These are phyloP conservation scores for Emys orbicularis DNA, from an alignment of 2,797 vertebrate genomes.

Conservation along the genomic window DNA sequence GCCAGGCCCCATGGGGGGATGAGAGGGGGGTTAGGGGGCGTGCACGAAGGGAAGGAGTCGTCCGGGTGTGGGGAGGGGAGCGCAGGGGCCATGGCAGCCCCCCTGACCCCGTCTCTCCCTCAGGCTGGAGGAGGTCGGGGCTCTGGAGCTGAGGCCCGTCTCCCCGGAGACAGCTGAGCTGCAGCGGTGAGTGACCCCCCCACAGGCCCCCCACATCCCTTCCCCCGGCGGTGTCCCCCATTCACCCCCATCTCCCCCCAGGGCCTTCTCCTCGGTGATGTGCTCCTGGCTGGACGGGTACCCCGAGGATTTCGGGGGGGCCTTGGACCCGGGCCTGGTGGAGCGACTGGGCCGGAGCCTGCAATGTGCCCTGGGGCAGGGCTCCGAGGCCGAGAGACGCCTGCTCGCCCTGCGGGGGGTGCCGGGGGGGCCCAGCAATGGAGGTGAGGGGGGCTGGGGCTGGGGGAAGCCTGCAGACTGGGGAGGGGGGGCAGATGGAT, in stretches of 20 bases:
- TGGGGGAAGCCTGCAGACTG: constrained; percentile 36
- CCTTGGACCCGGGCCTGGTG: constrained; percentile 83
- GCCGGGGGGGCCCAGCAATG: no score
- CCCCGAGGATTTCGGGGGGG: constrained; percentile 87
- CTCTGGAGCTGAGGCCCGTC: neutral
- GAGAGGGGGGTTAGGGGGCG: neutral
- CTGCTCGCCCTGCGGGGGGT: constrained; percentile 41
- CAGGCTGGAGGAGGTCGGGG: constrained; percentile 19
- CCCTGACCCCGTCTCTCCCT: neutral
- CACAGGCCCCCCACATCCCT: neutral
- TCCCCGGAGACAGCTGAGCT: neutral
- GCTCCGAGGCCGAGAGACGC: neutral
- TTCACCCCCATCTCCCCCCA: constrained; percentile 59
- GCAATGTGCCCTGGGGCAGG: constrained; percentile 72
- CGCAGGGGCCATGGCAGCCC: neutral
- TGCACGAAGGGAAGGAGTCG: neutral
- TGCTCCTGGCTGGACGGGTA: constrained; percentile 90
- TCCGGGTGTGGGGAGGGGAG: neutral
- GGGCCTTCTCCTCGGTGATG: constrained; percentile 88
- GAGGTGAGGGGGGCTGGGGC: neutral
- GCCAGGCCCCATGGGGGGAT: no score
- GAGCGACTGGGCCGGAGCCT: constrained; percentile 85
- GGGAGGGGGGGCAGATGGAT: neutral
- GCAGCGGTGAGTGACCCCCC: neutral
- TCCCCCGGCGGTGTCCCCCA: neutral